A percentile compares a stretch with the other conserved stretches of the same genome.
These are phyloP conservation scores for Clarias gariepinus DNA, from an alignment of 2,113 vertebrate genomes.

Conservation along the genomic window DNA sequence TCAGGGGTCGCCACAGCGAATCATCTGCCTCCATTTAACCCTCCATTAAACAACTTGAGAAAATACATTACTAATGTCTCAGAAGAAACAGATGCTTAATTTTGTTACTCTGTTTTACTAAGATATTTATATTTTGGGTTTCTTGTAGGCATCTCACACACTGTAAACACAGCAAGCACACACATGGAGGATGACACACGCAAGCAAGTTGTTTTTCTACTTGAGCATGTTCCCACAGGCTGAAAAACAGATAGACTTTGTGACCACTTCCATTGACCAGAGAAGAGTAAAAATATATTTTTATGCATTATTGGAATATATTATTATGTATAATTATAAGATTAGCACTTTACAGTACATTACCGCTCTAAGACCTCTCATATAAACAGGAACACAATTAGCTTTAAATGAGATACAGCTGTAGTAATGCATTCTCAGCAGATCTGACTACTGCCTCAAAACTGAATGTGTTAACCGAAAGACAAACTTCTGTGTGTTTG, in stretches of 20 bases:
- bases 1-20: too few relatives aligned
- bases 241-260: slow-evolving; percentile 5
- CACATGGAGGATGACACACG: neutral
- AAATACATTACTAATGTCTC: neutral
- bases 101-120: neutral
- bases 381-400: slow-evolving; percentile 16
- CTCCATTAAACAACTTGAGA: neutral
- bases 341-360: neutral
- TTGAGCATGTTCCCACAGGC: neutral
- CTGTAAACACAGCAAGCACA: slow-evolving; percentile 23
- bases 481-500: slow-evolving; percentile 5
- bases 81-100: neutral
- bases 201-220: neutral
- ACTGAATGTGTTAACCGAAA: slow-evolving; percentile 52
- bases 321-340: neutral
- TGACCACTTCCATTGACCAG: neutral
- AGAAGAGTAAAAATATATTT: neutral
- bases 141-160: neutral
- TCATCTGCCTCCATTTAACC: too few relatives aligned
- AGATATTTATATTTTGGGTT: slow-evolving; percentile 9
- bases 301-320: too few relatives aligned
- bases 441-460: slow-evolving; percentile 36
- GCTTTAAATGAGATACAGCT: neutral
- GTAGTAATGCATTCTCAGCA: neutral
- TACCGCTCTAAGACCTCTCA: neutral